Conservation (phyloP, 2,113 vertebrate genomes). For the Lophius piscatorius region DNA sequence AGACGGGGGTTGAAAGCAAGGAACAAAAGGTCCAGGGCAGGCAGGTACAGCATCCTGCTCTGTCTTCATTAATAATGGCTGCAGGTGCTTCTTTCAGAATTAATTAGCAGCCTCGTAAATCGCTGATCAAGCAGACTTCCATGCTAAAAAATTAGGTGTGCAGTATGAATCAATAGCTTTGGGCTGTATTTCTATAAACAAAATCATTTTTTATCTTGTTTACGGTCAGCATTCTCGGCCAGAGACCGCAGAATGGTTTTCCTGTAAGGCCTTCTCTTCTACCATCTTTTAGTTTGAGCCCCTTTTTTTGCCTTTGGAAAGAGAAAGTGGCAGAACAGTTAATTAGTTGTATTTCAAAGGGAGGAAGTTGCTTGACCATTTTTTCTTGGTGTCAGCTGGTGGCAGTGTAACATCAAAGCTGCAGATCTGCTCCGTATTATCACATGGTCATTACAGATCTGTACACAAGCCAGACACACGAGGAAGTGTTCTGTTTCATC, state of each 20-base stretch:
- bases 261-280: background rate
- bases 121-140: constrained; percentile 41
- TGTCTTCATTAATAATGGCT: constrained; percentile 28
- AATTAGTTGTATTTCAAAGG: constrained; percentile 37
- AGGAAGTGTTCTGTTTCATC: constrained; percentile 34
- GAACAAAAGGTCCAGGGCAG: constrained; percentile 31
- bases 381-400: constrained; percentile 34
- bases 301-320: constrained; percentile 30
- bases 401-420: constrained; percentile 28
- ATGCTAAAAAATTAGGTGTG: constrained; percentile 29
- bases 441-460: constrained; percentile 45
- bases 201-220: constrained; percentile 1
- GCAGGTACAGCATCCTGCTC: constrained; percentile 20
- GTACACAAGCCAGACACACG: constrained; percentile 41
- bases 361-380: constrained; percentile 21
- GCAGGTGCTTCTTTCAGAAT: constrained; percentile 52
- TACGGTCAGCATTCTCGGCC: background rate
- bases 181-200: constrained; percentile 1
- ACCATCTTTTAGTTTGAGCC: constrained; percentile 1
- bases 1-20: constrained; percentile 53
- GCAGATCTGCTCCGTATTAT: constrained; percentile 29
- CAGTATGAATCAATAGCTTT: constrained; percentile 2
- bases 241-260: background rate
- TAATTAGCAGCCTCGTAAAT: constrained; percentile 43
- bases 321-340: constrained; percentile 20